phyloP scores from a whole-genome alignment of 2,888 invertebrate genomes.

The Boloria selene region DNA sequence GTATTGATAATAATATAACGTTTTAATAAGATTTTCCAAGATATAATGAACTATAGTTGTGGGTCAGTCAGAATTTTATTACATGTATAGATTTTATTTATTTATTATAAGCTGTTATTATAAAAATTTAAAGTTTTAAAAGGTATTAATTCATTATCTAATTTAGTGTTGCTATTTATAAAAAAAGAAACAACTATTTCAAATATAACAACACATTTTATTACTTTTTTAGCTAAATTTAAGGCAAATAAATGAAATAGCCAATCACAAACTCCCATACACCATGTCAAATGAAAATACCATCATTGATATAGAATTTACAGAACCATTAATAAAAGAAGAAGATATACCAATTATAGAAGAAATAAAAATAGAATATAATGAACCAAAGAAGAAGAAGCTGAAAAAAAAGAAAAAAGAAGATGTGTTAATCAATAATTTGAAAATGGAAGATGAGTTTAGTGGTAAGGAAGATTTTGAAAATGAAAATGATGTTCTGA shows the following conservation, averaged over 20 bases:
- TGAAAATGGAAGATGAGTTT: slow-evolving; percentile 36
- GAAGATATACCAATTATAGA: slow-evolving; percentile 33
- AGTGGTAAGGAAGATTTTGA: slow-evolving; percentile 18
- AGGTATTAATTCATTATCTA: too few relatives aligned
- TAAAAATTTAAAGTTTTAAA: too few relatives aligned
- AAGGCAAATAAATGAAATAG: neutral
- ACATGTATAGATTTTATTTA: too few relatives aligned
- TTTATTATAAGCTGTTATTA: too few relatives aligned
- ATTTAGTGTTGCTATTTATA: too few relatives aligned
- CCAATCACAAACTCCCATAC: slow-evolving; percentile 20
- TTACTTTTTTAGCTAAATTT: neutral
- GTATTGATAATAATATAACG: too few relatives aligned
- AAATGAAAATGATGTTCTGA: slow-evolving; percentile 33
- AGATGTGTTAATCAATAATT: slow-evolving; percentile 13
- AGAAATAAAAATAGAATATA: slow-evolving; percentile 30
- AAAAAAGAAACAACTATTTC: too few relatives aligned
- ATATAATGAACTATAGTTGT: too few relatives aligned
- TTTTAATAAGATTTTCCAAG: too few relatives aligned
- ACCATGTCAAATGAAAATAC: slow-evolving; percentile 23
- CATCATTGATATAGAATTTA: slow-evolving; percentile 30
- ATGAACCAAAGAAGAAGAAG: slow-evolving; percentile 44
- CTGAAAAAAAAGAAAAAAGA: slow-evolving; percentile 40
- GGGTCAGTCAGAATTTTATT: too few relatives aligned
- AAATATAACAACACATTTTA: too few relatives aligned
- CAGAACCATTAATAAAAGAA: slow-evolving; percentile 36